phyloP scores from a whole-genome alignment of 2,113 vertebrate genomes.

The Lampris megalopsis region DNA sequence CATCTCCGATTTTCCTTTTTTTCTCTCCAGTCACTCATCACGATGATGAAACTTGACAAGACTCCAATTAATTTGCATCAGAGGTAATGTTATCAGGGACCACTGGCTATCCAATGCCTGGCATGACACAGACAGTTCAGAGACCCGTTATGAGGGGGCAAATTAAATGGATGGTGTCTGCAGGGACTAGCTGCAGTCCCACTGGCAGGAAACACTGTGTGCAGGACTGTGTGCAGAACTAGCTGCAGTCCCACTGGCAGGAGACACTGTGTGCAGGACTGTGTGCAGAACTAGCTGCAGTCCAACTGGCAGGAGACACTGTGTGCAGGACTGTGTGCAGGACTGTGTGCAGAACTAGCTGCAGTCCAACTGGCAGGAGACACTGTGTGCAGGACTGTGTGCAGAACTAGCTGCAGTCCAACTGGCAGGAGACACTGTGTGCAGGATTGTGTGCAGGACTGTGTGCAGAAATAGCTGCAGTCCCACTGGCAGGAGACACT shows the following conservation, averaged over 20 bases:
- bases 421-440: too few relatives aligned
- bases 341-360: background rate
- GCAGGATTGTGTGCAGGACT: too few relatives aligned
- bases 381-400: background rate
- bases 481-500: too few relatives aligned
- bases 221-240: conserved; percentile 4
- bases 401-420: too few relatives aligned
- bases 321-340: background rate
- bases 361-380: background rate
- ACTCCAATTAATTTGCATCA: conserved; percentile 3
- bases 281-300: background rate
- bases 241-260: background rate
- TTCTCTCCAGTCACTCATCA: background rate
- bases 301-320: background rate
- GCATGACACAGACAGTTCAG: conserved; percentile 7
- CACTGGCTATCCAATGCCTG: background rate
- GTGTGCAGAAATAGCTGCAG: too few relatives aligned
- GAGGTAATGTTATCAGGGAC: background rate
- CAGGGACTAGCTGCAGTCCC: conserved; percentile 3
- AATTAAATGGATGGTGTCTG: conserved; percentile 39
- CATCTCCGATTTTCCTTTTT: background rate
- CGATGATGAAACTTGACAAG: background rate
- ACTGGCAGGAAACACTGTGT: background rate
- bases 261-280: background rate
- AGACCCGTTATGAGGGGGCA: background rate